Base-by-base conservation (phyloP, 2,797 vertebrate species). In the Pipistrellus pipistrellus region DNA sequence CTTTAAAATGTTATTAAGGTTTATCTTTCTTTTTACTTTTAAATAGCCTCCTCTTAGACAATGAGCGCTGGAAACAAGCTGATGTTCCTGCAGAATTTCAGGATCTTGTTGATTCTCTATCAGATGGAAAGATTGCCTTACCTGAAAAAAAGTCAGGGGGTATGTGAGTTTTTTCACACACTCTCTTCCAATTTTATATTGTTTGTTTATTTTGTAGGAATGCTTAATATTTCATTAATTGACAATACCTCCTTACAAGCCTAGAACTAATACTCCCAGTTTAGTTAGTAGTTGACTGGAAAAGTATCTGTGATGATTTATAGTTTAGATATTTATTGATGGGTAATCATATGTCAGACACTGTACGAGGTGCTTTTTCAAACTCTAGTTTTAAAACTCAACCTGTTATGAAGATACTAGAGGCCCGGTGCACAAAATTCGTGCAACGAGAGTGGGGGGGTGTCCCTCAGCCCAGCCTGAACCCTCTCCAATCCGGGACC, bases 41-140 rank as follows among this genome's bases (percentile, higher is more conserved):
- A 59, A 97, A 94, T 82, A 99, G 99, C 97, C 98, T 99, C 27
- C 98, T 99, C 77, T 97, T 99, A 97, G 99, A 99, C 91, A 99
- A 99, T 0, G 99, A 99, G 96, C 99, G 99, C 53, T 99, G 99
- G 99, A 99, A 99, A 86, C 99, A 99, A 98, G 99, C 99, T 0
- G 99, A 99, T 91, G 99, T 99, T 96, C 99, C 99, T 2, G 98
- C 99, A 0, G 99, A 99, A 98, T 99, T 99, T 96, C 99, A 99
- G 98, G 99, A 99, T 96, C 99, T 99, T 68, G 99, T 99, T 0
- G 98, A 99, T 98, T 99, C 99, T 0, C 99, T 99, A 86, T 98
- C 99, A n/a, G 98, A 99, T 77, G 99, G 99, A 94, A 99, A 98
- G 96, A 99, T 99, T 96, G 98, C 98, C 41, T 99, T 99, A 87